Percentiles rank a stretch among this genome's conserved stretches.
Conservation (phyloP, 2,888 invertebrate species). For the Muscina levida region DNA sequence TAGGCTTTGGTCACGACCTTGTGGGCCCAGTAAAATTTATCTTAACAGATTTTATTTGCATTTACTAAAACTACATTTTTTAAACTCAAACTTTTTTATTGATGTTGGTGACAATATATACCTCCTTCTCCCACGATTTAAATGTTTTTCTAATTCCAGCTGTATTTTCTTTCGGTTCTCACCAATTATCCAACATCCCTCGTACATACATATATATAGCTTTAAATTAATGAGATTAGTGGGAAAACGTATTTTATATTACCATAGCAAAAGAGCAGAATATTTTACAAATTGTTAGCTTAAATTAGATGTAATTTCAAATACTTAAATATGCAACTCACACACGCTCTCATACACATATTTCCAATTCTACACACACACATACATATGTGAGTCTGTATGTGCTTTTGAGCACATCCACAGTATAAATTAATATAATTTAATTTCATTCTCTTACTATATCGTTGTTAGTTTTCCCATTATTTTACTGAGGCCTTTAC, state of each 20-base stretch:
- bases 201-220: no score
- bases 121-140: no score
- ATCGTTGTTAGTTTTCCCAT: constrained; percentile 11
- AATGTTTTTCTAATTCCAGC: no score
- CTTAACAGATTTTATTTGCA: no score
- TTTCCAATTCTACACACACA: background rate
- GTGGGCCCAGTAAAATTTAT: no score
- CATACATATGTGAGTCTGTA: background rate
- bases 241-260: constrained; percentile 1
- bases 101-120: no score
- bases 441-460: background rate
- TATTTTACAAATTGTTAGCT: constrained; percentile 16
- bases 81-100: no score
- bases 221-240: no score
- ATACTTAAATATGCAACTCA: background rate
- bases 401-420: constrained; percentile 4
- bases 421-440: constrained; percentile 29
- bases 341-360: constrained; percentile 18
- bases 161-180: no score
- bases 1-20: no score
- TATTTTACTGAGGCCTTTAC: background rate
- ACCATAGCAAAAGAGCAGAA: background rate
- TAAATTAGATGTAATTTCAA: background rate
- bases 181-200: no score
- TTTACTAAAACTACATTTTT: no score